Conservation (phyloP, 2,888 invertebrate genomes). For the Leptogaster cylindrica region DNA sequence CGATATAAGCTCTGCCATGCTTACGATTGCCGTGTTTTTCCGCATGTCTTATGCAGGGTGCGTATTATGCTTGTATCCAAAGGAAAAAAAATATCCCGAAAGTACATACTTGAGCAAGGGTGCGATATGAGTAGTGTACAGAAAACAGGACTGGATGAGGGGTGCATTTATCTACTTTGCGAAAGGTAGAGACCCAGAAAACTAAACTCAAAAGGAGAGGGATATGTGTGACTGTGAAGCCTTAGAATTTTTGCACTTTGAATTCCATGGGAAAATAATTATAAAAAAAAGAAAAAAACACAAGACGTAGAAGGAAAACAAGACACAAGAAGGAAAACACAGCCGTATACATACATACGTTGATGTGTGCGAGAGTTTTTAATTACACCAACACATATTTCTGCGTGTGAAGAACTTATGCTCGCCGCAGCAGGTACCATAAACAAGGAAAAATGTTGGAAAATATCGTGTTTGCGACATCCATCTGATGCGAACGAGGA, state of each 20-base stretch:
- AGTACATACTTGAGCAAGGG: slow-evolving; percentile 11
- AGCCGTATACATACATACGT: not conserved
- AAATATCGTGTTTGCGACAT: slow-evolving; percentile 16
- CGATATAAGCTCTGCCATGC: not conserved
- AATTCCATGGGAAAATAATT: slow-evolving; percentile 31
- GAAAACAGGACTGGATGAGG: not conserved
- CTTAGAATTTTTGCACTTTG: slow-evolving; percentile 30
- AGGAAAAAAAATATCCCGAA: slow-evolving; percentile 13
- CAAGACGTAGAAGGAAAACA: not conserved
- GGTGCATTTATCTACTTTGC: not conserved
- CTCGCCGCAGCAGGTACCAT: not conserved
- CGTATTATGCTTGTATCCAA: slow-evolving; percentile 7
- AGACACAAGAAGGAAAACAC: not conserved
- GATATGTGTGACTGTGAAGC: slow-evolving; percentile 25
- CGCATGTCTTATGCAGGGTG: not conserved
- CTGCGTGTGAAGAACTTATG: slow-evolving; percentile 9
- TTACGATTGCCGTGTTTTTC: not conserved
- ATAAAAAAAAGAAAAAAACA: not conserved
- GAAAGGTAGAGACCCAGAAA: slow-evolving; percentile 19
- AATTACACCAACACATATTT: slow-evolving; percentile 30
- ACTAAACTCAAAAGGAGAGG: not conserved
- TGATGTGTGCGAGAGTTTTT: slow-evolving; percentile 34
- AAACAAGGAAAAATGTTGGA: not conserved
- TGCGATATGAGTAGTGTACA: slow-evolving; percentile 12
- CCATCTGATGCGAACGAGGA: slow-evolving; percentile 1